Evolutionary conservation across 92 coral and sea anemone genomes (phyloP).

Genomic region (Actinostola sp.): DNA sequence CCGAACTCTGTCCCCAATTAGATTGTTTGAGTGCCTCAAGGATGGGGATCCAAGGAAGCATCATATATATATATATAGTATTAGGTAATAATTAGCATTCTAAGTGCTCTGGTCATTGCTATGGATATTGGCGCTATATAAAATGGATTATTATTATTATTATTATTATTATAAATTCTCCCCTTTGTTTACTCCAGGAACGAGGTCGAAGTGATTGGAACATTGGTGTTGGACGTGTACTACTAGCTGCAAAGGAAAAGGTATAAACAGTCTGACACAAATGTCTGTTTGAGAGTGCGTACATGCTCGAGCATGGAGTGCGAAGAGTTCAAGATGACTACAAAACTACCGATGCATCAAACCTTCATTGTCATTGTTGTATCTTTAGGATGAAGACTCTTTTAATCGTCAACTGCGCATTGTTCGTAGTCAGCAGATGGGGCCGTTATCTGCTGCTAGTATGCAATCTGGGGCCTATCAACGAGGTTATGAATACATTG

Average conservation of each 20-base stretch:
- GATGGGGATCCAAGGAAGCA: too few relatives aligned
- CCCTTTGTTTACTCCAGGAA: constrained; percentile 52
- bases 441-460: constrained; percentile 94
- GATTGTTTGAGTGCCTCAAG: too few relatives aligned
- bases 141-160: too few relatives aligned
- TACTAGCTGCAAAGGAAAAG: constrained; percentile 93
- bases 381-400: constrained; percentile 67
- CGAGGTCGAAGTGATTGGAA: constrained; percentile 91
- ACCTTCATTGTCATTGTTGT: neutral
- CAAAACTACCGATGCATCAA: neutral
- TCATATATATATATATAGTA: too few relatives aligned
- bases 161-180: neutral
- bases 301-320: too few relatives aligned
- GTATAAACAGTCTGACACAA: too few relatives aligned
- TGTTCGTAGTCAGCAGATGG: constrained; percentile 95
- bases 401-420: constrained; percentile 74
- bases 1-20: too few relatives aligned
- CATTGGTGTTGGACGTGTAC: constrained; percentile 84
- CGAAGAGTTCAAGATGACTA: too few relatives aligned
- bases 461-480: constrained; percentile 98
- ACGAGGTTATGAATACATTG: constrained; percentile 94
- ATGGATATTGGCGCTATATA: too few relatives aligned
- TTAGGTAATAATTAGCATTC: too few relatives aligned
- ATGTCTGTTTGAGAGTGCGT: too few relatives aligned
- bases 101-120: too few relatives aligned